phyloP scores from a whole-genome alignment of 2,797 vertebrate species.

The Cheirogaleus major region DNA sequence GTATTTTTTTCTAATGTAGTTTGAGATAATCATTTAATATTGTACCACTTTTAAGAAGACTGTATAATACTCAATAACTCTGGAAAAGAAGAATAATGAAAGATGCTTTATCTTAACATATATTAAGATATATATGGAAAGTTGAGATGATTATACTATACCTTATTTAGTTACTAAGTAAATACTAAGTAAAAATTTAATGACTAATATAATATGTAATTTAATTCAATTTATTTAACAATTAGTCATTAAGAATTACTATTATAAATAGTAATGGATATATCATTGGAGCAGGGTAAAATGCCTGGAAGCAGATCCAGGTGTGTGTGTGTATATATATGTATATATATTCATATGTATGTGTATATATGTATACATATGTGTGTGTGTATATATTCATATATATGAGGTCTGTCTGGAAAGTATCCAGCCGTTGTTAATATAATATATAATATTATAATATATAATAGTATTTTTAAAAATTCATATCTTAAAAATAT shows the following conservation, averaged over 20 bases:
- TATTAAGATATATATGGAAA: neutral
- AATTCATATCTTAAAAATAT: neutral
- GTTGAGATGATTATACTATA: neutral
- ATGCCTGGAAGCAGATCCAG: neutral
- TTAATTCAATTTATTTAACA: neutral
- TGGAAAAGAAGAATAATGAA: neutral
- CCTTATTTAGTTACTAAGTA: neutral
- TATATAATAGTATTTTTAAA: neutral
- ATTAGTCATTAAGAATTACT: neutral
- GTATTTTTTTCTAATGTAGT: neutral
- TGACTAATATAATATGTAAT: neutral
- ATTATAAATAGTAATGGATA: neutral
- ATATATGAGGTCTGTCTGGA: neutral
- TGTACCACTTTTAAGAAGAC: neutral
- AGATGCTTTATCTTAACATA: neutral
- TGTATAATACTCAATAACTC: neutral
- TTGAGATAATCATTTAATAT: conserved; percentile 1
- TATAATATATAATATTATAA: no score
- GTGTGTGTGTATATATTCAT: neutral
- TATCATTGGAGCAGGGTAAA: neutral
- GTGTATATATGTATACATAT: neutral
- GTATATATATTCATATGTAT: neutral
- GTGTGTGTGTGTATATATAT: neutral
- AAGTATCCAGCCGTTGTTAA: no score
- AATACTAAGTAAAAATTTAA: neutral